A percentile compares a stretch with the other conserved stretches of the same genome.
Evolutionary conservation across 2,888 invertebrate genomes (phyloP).

Genomic region (Drosophila neotestacea): DNA sequence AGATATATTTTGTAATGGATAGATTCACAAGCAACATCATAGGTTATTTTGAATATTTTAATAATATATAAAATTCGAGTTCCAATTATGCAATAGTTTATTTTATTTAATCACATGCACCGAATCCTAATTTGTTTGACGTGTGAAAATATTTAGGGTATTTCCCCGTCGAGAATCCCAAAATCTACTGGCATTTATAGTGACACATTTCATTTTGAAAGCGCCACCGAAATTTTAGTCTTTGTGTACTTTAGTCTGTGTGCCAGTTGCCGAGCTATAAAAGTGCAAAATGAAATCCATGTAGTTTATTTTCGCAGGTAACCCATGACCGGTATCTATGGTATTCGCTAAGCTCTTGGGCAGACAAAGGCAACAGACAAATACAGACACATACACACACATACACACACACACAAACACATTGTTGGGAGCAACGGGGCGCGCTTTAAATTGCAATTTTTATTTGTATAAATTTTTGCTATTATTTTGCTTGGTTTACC

Average conservation of each 20-base stretch:
- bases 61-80: too few relatives aligned
- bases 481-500: constrained; percentile 74
- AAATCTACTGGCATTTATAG: constrained; percentile 16
- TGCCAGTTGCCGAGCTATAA: constrained; percentile 47
- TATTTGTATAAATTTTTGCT: constrained; percentile 75
- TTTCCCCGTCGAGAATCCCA: background rate
- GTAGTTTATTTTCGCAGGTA: constrained; percentile 69
- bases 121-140: too few relatives aligned
- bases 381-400: constrained; percentile 21
- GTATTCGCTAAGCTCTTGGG: constrained; percentile 60
- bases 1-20: too few relatives aligned
- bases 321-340: constrained; percentile 59
- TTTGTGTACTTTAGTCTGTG: constrained; percentile 15
- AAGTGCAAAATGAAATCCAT: constrained; percentile 73
- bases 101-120: too few relatives aligned
- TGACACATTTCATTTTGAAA: constrained; percentile 42
- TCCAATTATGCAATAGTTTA: too few relatives aligned
- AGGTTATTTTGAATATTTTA: too few relatives aligned
- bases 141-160: constrained; percentile 5
- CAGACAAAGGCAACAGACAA: constrained; percentile 50
- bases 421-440: constrained; percentile 3
- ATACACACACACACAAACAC: background rate
- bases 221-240: constrained; percentile 10
- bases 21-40: too few relatives aligned
- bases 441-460: constrained; percentile 76